A percentile compares a stretch with the other conserved stretches of the same genome.
These are phyloP conservation scores for Junonia oenone DNA, from an alignment of 2,888 invertebrate genomes.

Conservation along the genomic window DNA sequence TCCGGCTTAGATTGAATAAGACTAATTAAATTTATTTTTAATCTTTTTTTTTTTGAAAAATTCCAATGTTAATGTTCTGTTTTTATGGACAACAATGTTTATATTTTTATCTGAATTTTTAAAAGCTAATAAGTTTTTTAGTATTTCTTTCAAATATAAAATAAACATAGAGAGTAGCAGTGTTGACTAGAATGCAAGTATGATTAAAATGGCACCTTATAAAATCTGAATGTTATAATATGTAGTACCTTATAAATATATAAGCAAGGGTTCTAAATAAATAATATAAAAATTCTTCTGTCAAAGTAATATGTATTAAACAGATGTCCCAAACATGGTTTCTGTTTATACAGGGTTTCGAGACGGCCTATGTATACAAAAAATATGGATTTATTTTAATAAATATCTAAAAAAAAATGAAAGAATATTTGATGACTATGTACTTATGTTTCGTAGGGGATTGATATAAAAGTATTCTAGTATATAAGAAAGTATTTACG, in stretches of 20 bases:
- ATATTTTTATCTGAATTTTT: background rate
- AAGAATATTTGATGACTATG: background rate
- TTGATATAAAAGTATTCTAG: background rate
- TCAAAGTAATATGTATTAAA: background rate
- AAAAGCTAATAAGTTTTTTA: background rate
- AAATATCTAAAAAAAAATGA: background rate
- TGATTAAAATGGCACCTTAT: background rate
- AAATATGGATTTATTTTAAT: background rate
- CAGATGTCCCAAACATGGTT: background rate
- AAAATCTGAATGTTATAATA: background rate
- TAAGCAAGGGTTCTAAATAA: background rate
- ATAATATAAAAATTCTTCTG: background rate
- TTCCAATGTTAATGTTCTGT: background rate
- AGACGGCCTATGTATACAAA: constrained; percentile 46
- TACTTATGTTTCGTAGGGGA: constrained; percentile 11
- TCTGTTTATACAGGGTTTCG: constrained; percentile 49
- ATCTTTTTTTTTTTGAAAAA: background rate
- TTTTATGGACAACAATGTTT: background rate
- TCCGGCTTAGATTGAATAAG: background rate
- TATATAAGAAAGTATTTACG: background rate
- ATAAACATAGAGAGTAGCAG: background rate
- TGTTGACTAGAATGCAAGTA: background rate
- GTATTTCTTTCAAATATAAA: background rate
- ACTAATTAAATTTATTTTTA: background rate
- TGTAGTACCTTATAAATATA: background rate